These are phyloP conservation scores for Helicolenus hilgendorfi DNA, from an alignment of 2,797 vertebrate genomes.

Conservation along the genomic window DNA sequence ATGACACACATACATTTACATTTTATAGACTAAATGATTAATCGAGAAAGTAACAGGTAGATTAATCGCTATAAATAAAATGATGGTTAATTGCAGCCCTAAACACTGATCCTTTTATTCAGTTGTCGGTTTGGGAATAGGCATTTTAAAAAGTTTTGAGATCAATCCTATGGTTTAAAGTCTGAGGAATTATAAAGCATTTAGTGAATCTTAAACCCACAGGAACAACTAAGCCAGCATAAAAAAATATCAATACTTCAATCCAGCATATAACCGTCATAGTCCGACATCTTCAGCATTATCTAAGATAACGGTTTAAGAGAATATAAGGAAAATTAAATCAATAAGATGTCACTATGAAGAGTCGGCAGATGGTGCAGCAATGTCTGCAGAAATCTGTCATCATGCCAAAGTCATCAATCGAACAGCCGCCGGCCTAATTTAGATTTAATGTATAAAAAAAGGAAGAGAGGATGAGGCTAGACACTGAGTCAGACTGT, in stretches of 20 bases:
- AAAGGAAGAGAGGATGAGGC: constrained; percentile 5
- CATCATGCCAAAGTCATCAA: constrained; percentile 39
- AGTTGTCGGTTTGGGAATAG: neutral
- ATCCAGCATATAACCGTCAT: neutral
- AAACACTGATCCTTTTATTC: neutral
- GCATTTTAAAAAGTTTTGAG: neutral
- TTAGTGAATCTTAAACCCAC: neutral
- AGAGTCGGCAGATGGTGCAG: constrained; percentile 64
- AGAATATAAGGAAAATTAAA: constrained; percentile 38
- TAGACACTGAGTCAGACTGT: constrained; percentile 17
- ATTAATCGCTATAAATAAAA: neutral
- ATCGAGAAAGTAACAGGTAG: neutral
- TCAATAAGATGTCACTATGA: constrained; percentile 25
- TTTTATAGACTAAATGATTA: neutral
- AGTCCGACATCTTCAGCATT: neutral
- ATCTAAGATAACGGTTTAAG: constrained; percentile 6
- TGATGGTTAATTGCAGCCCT: neutral
- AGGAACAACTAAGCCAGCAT: neutral
- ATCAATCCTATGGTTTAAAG: neutral
- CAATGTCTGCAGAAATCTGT: constrained; percentile 37
- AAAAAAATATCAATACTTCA: neutral
- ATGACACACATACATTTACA: neutral
- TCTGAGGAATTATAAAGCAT: neutral
- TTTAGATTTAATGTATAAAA: constrained; percentile 46
- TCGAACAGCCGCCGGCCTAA: constrained; percentile 37